A percentile compares a stretch with the other conserved stretches of the same genome.
These are phyloP conservation scores for Amazona guildingii DNA, from an alignment of 2,113 vertebrate species.

Conservation along the genomic window DNA sequence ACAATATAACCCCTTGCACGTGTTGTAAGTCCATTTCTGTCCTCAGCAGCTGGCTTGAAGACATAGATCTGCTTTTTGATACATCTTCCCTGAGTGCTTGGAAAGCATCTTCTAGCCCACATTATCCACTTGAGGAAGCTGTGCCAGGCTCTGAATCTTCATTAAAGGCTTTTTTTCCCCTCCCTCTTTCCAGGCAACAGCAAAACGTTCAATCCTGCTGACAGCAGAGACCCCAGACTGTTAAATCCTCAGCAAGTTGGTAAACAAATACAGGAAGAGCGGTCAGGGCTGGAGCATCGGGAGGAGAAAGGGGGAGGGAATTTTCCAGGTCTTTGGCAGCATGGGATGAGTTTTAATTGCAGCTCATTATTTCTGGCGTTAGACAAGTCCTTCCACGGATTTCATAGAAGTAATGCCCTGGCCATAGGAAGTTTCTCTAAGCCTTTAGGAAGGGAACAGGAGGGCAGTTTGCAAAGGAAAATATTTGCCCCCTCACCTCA, in stretches of 20 bases:
- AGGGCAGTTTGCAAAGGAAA: background rate
- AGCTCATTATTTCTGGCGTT: background rate
- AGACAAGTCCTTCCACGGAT: background rate
- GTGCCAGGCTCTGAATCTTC: background rate
- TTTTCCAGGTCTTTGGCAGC: background rate
- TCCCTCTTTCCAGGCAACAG: background rate
- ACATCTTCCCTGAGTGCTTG: background rate
- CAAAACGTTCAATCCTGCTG: background rate
- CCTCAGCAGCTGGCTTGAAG: background rate
- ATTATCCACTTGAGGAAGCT: background rate
- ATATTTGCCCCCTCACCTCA: background rate
- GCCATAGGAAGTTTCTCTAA: background rate
- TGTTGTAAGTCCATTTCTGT: background rate
- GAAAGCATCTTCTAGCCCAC: background rate
- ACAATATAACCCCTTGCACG: background rate
- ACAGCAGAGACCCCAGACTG: background rate
- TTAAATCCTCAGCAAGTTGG: background rate
- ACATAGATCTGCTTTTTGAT: background rate
- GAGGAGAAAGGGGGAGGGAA: conserved; percentile 7
- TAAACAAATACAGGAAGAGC: conserved; percentile 60
- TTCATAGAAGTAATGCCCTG: background rate
- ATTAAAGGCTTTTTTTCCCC: background rate
- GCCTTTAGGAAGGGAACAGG: background rate
- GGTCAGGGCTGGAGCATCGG: conserved; percentile 10
- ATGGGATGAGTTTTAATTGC: background rate